Base-by-base conservation (phyloP, 2,113 vertebrate genomes). In the Psilopsiagon aurifrons region DNA sequence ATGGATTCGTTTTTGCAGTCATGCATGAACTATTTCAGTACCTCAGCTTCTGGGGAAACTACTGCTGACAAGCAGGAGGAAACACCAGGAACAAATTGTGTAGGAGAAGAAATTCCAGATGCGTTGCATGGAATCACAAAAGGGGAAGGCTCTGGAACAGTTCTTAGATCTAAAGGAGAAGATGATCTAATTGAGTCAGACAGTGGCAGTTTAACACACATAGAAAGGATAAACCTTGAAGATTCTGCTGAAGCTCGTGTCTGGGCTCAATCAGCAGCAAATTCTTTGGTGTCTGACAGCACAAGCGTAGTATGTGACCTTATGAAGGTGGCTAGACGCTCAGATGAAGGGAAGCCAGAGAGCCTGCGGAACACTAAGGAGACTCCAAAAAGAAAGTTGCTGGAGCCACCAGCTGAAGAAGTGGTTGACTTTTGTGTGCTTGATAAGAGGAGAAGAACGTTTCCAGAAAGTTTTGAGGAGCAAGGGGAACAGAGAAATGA, bases 401-500 rank as follows among this genome's bases (percentile, higher is more conserved):
- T 90, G 37, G 97, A 97, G 5, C 55, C 77, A 59, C 31, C 81
- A 41, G 59, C 75, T 89, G 97, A 97, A 73, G 37, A 49, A 47
- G 62, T 29, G 7, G 16, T 9, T 37, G 97, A 97, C 76, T 71
- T 87, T 17, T 63, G 67, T 1, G 11, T 83, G 74, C 83, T 96
- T 64, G 85, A 81, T 71, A 98, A 98, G 95, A 98, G 86, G 82
- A 98, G 90, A 68, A 98, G 90, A 97, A 91, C 64, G 37, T 75
- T 23, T 29, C 27, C 80, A 1, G 68, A 70, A 71, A 44, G 64
- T 39, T 41, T 15, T 20, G 88, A 92, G 83, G 95, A 93, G 11
- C 67, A 95, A 70, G 95, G 79, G 43, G 91, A 96, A 74, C 84
- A 91, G 51, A 37, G 96, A 35, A 41, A 18, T 11, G 86, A 82